phyloP scores from a whole-genome alignment of 1,140 invertebrate species.

The Elysia chlorotica region DNA sequence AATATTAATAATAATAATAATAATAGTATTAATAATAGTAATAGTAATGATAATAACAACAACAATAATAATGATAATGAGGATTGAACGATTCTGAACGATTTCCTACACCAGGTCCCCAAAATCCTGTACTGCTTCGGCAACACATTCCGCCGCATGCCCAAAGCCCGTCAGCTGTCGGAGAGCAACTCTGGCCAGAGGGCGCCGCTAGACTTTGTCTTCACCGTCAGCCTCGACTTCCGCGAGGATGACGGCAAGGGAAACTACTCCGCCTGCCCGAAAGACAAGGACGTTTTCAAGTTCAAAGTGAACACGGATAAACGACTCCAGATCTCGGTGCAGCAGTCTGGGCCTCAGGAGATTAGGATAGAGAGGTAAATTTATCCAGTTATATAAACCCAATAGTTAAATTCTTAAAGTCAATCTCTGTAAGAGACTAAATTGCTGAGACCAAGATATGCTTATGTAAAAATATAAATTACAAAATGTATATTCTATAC shows the following conservation, averaged over 20 bases:
- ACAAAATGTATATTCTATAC: too few relatives aligned
- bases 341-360: conserved; percentile 72
- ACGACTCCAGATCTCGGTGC: conserved; percentile 87
- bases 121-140: conserved; percentile 83
- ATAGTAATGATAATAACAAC: too few relatives aligned
- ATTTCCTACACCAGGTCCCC: conserved; percentile 73
- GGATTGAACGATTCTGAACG: too few relatives aligned
- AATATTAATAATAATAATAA: too few relatives aligned
- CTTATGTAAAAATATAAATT: too few relatives aligned
- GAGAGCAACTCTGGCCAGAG: too few relatives aligned
- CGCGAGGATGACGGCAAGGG: conserved; percentile 75
- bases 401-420: too few relatives aligned
- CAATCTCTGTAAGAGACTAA: too few relatives aligned
- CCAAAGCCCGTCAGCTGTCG: conserved; percentile 27
- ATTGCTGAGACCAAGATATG: too few relatives aligned
- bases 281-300: conserved; percentile 91
- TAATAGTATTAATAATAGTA: too few relatives aligned
- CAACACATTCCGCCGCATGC: conserved; percentile 81
- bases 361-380: conserved; percentile 62
- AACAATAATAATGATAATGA: too few relatives aligned
- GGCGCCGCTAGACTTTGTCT: conserved; percentile 63
- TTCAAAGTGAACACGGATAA: conserved; percentile 88
- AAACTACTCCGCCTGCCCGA: conserved; percentile 80
- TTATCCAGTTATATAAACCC: too few relatives aligned
- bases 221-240: conserved; percentile 90